phyloP scores from a whole-genome alignment of 2,888 invertebrate genomes.

The Trimorus sp. region DNA sequence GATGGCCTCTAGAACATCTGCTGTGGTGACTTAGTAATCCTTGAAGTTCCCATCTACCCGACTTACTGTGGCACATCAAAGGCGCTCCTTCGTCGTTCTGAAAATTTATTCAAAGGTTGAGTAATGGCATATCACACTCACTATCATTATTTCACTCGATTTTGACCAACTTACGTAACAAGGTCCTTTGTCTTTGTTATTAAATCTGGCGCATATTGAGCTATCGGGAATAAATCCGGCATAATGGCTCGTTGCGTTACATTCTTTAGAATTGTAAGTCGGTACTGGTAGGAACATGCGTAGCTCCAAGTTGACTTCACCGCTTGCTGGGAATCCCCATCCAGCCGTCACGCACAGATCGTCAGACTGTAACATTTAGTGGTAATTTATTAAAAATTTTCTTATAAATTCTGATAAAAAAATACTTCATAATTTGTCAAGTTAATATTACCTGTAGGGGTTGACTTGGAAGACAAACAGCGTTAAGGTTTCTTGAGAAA shows the following conservation, averaged over 20 bases:
- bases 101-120: no score
- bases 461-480: constrained; percentile 83
- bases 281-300: constrained; percentile 83
- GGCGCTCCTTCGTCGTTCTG: constrained; percentile 87
- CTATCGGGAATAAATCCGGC: constrained; percentile 83
- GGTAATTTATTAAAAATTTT: background rate
- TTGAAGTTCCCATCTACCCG: constrained; percentile 84
- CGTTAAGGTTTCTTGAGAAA: constrained; percentile 83
- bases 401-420: no score
- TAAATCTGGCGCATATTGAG: constrained; percentile 85
- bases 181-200: constrained; percentile 83
- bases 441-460: constrained; percentile 73
- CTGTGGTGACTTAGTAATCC: constrained; percentile 85
- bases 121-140: no score
- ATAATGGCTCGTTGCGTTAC: constrained; percentile 85
- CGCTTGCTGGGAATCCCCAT: constrained; percentile 83
- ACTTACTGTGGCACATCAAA: constrained; percentile 84
- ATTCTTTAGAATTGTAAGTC: constrained; percentile 83
- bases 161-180: constrained; percentile 83
- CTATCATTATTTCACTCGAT: background rate
- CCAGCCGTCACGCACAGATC: constrained; percentile 84
- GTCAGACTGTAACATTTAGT: constrained; percentile 71
- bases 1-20: constrained; percentile 84
- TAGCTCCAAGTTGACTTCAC: constrained; percentile 81
- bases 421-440: no score